Percentiles rank a stretch among this genome's conserved stretches.
Conservation (phyloP, 1,140 invertebrate species). For the Trachelipus rathkii region DNA sequence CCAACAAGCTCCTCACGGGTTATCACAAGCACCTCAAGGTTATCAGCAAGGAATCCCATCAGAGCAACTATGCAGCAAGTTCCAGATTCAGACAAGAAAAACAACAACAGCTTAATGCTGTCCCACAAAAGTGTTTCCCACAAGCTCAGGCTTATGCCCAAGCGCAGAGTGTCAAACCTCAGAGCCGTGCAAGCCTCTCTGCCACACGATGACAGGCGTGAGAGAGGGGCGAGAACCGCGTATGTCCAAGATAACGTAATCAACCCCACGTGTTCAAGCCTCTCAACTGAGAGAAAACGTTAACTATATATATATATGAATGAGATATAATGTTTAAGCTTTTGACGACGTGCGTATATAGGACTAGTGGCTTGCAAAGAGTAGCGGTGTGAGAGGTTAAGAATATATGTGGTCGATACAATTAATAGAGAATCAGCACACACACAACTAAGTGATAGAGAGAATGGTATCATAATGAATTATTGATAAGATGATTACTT, state of each 20-base stretch:
- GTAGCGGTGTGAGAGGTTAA: too few relatives aligned
- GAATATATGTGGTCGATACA: too few relatives aligned
- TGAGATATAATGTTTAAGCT: too few relatives aligned
- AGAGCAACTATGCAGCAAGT: background rate
- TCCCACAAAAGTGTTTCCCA: background rate
- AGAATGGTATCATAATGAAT: too few relatives aligned
- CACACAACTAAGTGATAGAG: too few relatives aligned
- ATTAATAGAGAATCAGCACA: too few relatives aligned
- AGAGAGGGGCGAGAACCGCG: background rate
- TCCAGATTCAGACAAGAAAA: background rate
- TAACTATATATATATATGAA: too few relatives aligned
- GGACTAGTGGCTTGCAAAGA: too few relatives aligned
- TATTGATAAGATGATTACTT: background rate
- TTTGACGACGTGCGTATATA: too few relatives aligned
- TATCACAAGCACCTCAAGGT: background rate
- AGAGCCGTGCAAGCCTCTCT: background rate
- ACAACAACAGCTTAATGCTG: background rate
- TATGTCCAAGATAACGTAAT: background rate
- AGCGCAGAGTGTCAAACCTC: background rate
- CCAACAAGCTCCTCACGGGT: slow-evolving; percentile 30
- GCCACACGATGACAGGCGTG: background rate
- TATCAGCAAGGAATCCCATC: background rate
- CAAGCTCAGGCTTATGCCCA: background rate
- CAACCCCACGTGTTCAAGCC: too few relatives aligned
- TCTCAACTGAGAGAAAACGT: too few relatives aligned